These are phyloP conservation scores for Megaceryle maxima DNA, from an alignment of 2,113 vertebrate species.

Conservation along the genomic window DNA sequence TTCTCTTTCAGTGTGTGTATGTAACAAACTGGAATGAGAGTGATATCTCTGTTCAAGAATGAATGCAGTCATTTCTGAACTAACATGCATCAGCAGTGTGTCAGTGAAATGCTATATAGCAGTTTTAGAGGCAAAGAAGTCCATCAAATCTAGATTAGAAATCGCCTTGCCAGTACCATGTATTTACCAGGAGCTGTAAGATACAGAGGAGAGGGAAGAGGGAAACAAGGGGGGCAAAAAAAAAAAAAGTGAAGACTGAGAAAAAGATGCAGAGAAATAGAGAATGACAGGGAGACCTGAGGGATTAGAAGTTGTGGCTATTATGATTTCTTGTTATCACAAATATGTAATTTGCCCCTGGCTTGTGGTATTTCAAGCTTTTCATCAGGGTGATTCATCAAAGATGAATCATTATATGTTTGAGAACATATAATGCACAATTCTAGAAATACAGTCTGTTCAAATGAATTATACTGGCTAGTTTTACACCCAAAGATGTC, in stretches of 20 bases:
- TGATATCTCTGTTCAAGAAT: neutral
- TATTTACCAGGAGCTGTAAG: neutral
- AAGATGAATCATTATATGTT: neutral
- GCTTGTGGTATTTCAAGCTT: neutral
- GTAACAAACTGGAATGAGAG: neutral
- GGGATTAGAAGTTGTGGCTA: neutral
- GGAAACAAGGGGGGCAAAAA: neutral
- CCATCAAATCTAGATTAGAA: conserved; percentile 14
- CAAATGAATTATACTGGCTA: neutral
- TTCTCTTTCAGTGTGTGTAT: neutral
- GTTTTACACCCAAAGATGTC: neutral
- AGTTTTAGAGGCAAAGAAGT: neutral
- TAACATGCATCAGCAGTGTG: neutral
- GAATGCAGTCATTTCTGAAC: neutral
- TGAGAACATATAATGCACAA: neutral
- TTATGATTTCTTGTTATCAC: neutral
- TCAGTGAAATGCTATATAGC: neutral
- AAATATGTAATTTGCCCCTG: neutral
- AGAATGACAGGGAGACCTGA: neutral
- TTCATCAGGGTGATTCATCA: neutral
- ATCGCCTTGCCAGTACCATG: neutral
- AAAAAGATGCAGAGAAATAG: neutral
- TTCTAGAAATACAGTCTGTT: neutral
- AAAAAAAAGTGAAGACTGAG: neutral
- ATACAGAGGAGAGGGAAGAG: neutral